These are phyloP conservation scores for Psix sp. DNA, from an alignment of 1,140 invertebrate species.

Conservation along the genomic window DNA sequence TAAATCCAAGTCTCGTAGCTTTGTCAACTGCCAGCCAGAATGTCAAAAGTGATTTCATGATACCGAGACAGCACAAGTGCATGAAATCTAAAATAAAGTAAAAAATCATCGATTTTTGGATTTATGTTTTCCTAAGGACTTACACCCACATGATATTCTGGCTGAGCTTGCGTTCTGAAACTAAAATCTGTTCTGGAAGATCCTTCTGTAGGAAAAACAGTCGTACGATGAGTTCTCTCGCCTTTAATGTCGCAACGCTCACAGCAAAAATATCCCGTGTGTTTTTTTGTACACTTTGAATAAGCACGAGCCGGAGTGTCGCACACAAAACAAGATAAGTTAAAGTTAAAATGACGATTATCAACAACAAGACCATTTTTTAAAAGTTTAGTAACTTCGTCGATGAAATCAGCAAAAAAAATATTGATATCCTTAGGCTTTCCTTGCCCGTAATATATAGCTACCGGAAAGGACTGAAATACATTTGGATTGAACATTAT, in stretches of 20 bases:
- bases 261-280: conserved; percentile 8
- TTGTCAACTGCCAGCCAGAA: conserved; percentile 1
- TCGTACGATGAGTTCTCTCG: neutral
- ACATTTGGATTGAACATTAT: conserved; percentile 4
- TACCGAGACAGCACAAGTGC: conserved; percentile 9
- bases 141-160: neutral
- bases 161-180: conserved; percentile 1
- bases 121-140: conserved; percentile 2
- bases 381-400: conserved; percentile 10
- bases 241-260: conserved; percentile 16
- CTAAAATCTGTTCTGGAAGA: neutral
- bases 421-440: conserved; percentile 5
- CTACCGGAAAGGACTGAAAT: conserved; percentile 8
- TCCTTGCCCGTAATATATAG: conserved; percentile 5
- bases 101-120: conserved; percentile 18
- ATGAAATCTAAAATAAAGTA: conserved; percentile 28
- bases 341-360: conserved; percentile 1
- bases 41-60: conserved; percentile 7
- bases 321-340: conserved; percentile 10
- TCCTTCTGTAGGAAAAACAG: neutral
- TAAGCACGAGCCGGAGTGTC: conserved; percentile 25
- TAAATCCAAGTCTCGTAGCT: conserved; percentile 5
- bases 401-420: conserved; percentile 14
- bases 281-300: conserved; percentile 12
- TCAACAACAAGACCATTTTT: conserved; percentile 7